A percentile compares a stretch with the other conserved stretches of the same genome.
Conservation (phyloP, 2,113 vertebrate species). For the Oriolus oriolus region DNA sequence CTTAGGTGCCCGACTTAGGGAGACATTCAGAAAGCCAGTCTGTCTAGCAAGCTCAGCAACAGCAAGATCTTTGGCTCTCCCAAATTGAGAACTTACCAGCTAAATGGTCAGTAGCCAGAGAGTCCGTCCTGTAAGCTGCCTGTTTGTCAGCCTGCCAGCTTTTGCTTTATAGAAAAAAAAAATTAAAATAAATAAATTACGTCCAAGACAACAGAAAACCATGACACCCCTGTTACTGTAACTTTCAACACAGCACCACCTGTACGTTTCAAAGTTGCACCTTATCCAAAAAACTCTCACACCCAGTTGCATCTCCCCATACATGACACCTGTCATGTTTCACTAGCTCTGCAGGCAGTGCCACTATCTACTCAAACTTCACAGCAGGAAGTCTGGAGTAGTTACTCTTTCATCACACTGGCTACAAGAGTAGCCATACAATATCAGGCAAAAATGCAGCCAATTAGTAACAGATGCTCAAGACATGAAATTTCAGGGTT, state of each 20-base stretch:
- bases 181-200: background rate
- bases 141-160: conserved; percentile 98
- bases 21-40: background rate
- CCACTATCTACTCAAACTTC: background rate
- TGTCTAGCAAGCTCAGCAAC: background rate
- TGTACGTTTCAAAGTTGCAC: background rate
- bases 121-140: conserved; percentile 97
- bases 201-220: background rate
- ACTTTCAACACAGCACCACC: background rate
- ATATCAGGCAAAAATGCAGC: background rate
- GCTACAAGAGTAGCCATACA: background rate
- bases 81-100: conserved; percentile 85
- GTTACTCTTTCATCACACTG: background rate
- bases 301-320: background rate
- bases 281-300: background rate
- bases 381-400: background rate
- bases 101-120: conserved; percentile 99
- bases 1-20: background rate
- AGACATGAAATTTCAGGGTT: background rate
- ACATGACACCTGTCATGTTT: background rate
- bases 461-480: background rate
- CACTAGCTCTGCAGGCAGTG: background rate
- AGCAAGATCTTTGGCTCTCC: background rate
- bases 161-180: conserved; percentile 72
- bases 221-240: background rate